Percentiles rank a stretch among this genome's conserved stretches.
Evolutionary conservation across 2,888 invertebrate species (phyloP).

Genomic region (Sphinx pinastri): DNA sequence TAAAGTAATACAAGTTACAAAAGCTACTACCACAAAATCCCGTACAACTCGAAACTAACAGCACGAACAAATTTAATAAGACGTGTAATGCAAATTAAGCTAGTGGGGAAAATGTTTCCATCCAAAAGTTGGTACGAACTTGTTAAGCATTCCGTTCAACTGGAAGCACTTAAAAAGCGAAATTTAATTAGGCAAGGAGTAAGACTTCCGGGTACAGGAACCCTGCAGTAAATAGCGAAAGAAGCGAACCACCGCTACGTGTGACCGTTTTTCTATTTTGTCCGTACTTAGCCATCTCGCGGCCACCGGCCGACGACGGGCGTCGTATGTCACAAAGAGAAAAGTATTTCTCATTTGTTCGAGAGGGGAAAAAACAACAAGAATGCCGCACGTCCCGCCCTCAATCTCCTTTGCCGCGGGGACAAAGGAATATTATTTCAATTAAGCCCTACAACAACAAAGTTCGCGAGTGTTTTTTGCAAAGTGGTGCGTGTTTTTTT

Average conservation of each 20-base stretch:
- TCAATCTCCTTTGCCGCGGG: slow-evolving; percentile 69
- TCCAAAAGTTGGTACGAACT: slow-evolving; percentile 11
- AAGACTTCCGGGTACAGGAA: background rate
- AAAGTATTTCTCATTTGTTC: slow-evolving; percentile 76
- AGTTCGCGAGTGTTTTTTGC: slow-evolving; percentile 49
- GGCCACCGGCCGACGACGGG: slow-evolving; percentile 61
- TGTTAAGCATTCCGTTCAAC: slow-evolving; percentile 37
- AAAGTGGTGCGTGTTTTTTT: slow-evolving; percentile 39
- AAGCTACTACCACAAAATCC: background rate
- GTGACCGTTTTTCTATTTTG: slow-evolving; percentile 48
- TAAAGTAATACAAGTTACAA: background rate
- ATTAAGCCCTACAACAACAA: slow-evolving; percentile 63
- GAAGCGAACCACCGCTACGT: slow-evolving; percentile 20
- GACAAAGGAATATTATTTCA: slow-evolving; percentile 78
- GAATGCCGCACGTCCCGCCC: slow-evolving; percentile 64
- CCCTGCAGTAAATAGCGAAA: background rate
- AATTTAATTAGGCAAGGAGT: slow-evolving; percentile 25
- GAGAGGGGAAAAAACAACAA: slow-evolving; percentile 66
- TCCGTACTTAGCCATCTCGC: slow-evolving; percentile 53
- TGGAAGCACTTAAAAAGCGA: slow-evolving; percentile 20
- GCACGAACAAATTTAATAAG: slow-evolving; percentile 10
- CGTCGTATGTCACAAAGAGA: slow-evolving; percentile 73
- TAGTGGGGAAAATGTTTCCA: slow-evolving; percentile 3
- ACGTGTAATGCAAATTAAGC: slow-evolving; percentile 6
- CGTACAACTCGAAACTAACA: background rate